These are phyloP conservation scores for Oscheius sp. DNA, from an alignment of 2,888 invertebrate genomes.

Conservation along the genomic window DNA sequence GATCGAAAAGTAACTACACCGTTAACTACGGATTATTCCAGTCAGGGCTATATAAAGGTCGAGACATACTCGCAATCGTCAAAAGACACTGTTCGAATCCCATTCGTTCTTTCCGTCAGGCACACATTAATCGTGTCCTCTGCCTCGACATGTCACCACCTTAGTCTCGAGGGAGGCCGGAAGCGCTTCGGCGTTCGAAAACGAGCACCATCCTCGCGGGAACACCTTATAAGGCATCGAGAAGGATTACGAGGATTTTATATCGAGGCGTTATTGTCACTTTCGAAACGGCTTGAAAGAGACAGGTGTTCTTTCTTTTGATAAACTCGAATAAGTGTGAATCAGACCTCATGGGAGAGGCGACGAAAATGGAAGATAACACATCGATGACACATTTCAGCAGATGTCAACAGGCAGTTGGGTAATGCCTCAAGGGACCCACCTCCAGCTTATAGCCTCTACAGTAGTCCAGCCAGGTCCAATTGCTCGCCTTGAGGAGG, in stretches of 20 bases:
- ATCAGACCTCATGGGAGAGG: not conserved
- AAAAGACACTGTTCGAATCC: constrained; percentile 30
- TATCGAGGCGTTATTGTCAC: no score
- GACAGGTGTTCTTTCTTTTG: not conserved
- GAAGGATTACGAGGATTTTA: not conserved
- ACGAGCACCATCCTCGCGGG: constrained; percentile 23
- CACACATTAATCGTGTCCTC: constrained; percentile 33
- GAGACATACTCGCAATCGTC: no score
- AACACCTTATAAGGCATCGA: constrained; percentile 7
- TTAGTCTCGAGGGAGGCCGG: constrained; percentile 14
- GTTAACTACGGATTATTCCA: not conserved
- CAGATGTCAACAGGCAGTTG: constrained; percentile 3
- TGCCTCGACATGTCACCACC: constrained; percentile 34
- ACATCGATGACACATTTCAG: constrained; percentile 20
- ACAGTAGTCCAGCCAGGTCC: constrained; percentile 26
- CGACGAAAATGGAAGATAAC: constrained; percentile 10
- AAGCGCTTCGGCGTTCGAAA: constrained; percentile 10
- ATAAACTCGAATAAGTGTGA: no score
- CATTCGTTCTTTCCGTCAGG: constrained; percentile 29
- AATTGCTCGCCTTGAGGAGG: not conserved
- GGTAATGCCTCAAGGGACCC: not conserved
- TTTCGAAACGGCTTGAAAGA: no score
- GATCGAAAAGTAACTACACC: no score
- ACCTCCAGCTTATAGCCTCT: constrained; percentile 29
- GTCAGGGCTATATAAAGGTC: no score